Conservation (phyloP, 2,888 invertebrate species). For the Stenodema calcarata region DNA sequence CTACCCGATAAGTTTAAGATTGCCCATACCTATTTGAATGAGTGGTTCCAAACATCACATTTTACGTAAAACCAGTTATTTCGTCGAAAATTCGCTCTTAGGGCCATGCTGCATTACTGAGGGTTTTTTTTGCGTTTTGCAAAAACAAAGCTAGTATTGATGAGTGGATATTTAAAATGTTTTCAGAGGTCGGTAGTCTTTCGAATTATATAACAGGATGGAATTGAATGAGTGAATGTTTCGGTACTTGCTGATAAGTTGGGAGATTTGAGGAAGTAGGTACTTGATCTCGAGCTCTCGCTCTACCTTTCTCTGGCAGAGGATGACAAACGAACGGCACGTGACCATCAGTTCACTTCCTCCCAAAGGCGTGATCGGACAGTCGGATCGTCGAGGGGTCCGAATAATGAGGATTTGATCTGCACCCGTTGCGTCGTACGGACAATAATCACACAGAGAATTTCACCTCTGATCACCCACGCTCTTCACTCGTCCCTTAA, state of each 20-base stretch:
- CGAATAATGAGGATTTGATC: not conserved
- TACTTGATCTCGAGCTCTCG: not conserved
- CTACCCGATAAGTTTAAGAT: no score
- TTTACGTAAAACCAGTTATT: no score
- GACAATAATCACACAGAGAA: not conserved
- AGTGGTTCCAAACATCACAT: no score
- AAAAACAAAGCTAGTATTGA: no score
- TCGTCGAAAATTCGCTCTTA: no score
- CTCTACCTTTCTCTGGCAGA: not conserved
- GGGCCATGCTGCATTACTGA: no score
- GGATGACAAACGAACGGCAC: not conserved
- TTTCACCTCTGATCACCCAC: not conserved
- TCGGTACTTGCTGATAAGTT: not conserved
- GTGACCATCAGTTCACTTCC: not conserved
- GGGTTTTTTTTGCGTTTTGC: no score
- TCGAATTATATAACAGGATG: no score
- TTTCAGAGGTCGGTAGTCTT: no score
- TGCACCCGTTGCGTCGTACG: not conserved
- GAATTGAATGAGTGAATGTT: not conserved
- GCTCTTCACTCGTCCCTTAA: not conserved
- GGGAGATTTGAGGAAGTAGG: not conserved
- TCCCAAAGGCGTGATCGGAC: not conserved
- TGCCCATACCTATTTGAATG: no score
- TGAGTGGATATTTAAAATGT: no score
- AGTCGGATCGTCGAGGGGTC: not conserved